Evolutionary conservation across 2,113 vertebrate genomes (phyloP).

Genomic region (Gymnogyps californianus): DNA sequence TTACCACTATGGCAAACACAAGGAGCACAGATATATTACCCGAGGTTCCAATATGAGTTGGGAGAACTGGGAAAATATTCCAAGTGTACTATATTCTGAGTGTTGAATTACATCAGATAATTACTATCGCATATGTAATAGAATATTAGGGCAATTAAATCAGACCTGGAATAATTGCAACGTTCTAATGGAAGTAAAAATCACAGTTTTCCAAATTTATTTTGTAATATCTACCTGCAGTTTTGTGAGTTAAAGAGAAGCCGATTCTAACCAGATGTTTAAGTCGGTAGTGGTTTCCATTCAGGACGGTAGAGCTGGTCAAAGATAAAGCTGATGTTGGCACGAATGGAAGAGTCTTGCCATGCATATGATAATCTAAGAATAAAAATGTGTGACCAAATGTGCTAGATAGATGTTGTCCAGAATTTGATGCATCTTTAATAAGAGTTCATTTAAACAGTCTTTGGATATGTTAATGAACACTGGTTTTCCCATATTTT

Average conservation of each 20-base stretch:
- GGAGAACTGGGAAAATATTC: background rate
- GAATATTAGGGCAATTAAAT: background rate
- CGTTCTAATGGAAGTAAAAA: background rate
- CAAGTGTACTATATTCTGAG: background rate
- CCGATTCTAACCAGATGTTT: background rate
- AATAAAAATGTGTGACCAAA: background rate
- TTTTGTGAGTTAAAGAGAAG: background rate
- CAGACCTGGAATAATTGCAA: background rate
- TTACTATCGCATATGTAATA: background rate
- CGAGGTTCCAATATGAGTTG: background rate
- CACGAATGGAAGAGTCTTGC: background rate
- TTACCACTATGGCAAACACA: background rate
- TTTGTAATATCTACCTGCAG: background rate
- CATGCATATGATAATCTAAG: background rate
- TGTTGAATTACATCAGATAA: background rate
- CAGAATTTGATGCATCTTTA: background rate
- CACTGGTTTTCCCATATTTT: background rate
- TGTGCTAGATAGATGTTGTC: background rate
- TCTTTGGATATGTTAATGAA: background rate
- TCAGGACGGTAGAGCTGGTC: background rate
- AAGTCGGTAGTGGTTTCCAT: background rate
- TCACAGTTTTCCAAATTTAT: background rate
- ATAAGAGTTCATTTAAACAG: background rate
- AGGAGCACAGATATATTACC: background rate
- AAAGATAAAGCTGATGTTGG: background rate